Conservation (phyloP, 2,113 vertebrate species). For the Corythornis vintsioides region DNA sequence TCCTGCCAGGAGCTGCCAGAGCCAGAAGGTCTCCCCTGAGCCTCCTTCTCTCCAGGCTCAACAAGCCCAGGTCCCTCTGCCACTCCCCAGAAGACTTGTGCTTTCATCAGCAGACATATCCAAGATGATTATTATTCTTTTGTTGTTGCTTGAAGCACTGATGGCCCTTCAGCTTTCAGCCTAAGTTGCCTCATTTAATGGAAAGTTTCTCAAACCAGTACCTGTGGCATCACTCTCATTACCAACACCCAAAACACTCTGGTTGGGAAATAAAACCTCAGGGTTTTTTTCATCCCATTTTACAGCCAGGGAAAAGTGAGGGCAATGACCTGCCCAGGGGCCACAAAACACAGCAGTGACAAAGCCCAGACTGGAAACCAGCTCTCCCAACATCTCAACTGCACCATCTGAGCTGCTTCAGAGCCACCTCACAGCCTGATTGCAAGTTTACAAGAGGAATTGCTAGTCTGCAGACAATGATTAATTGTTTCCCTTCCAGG, state of each 20-base stretch:
- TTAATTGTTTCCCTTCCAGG: neutral
- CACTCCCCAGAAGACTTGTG: neutral
- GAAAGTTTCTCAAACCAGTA: neutral
- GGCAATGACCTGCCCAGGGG: neutral
- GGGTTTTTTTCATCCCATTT: neutral
- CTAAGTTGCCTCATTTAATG: neutral
- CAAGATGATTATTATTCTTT: neutral
- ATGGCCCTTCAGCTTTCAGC: neutral
- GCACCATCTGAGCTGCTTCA: neutral
- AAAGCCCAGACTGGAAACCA: neutral
- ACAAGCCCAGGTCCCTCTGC: neutral
- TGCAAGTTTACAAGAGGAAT: neutral
- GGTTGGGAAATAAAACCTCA: neutral
- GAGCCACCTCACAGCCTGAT: fast-evolving
- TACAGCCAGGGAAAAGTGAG: neutral
- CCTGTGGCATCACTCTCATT: neutral
- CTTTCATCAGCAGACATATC: neutral
- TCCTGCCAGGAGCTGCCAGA: neutral
- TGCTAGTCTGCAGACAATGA: neutral
- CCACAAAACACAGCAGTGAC: neutral
- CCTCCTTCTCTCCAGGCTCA: neutral
- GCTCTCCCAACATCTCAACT: neutral
- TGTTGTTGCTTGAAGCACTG: neutral
- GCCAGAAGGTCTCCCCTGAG: neutral
- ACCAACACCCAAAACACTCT: fast-evolving